A percentile compares a stretch with the other conserved stretches of the same genome.
phyloP scores from a whole-genome alignment of 2,797 vertebrate species.

The Dromococcyx pavoninus region DNA sequence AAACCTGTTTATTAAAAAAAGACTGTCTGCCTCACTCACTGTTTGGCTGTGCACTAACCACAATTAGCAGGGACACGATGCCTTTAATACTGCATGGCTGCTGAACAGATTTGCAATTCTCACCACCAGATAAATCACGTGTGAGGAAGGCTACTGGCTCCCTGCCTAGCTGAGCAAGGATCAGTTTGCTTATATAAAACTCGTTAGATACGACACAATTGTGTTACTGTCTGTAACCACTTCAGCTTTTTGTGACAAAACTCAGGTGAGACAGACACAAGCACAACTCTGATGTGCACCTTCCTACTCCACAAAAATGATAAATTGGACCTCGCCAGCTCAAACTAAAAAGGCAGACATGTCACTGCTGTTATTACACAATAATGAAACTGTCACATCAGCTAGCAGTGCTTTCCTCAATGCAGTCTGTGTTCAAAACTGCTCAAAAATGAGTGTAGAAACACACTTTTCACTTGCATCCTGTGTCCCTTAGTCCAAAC shows the following conservation, averaged over 20 bases:
- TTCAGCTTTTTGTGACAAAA: not conserved
- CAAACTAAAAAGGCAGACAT: not conserved
- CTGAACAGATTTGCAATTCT: slow-evolving; percentile 23
- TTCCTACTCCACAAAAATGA: not conserved
- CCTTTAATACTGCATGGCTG: not conserved
- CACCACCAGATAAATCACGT: rapidly evolving
- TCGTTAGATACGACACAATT: not conserved
- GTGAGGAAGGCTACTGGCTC: not conserved
- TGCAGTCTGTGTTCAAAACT: not conserved
- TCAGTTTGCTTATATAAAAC: slow-evolving; percentile 13
- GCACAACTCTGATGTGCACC: not conserved
- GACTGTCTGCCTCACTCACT: not conserved
- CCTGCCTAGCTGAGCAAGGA: not conserved
- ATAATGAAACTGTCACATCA: not conserved
- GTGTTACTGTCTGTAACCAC: not conserved
- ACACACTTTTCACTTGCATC: not conserved
- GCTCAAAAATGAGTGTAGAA: not conserved
- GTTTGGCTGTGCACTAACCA: not conserved
- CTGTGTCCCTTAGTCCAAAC: not conserved
- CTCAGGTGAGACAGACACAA: not conserved
- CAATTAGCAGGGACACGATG: not conserved
- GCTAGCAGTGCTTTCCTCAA: not conserved
- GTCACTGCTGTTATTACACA: not conserved
- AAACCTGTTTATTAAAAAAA: slow-evolving; percentile 6
- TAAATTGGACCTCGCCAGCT: rapidly evolving